Evolutionary conservation across 2,113 vertebrate species (phyloP), one percentile per base, ranked within the genome.

Genomic region (Lota lota): DNA sequence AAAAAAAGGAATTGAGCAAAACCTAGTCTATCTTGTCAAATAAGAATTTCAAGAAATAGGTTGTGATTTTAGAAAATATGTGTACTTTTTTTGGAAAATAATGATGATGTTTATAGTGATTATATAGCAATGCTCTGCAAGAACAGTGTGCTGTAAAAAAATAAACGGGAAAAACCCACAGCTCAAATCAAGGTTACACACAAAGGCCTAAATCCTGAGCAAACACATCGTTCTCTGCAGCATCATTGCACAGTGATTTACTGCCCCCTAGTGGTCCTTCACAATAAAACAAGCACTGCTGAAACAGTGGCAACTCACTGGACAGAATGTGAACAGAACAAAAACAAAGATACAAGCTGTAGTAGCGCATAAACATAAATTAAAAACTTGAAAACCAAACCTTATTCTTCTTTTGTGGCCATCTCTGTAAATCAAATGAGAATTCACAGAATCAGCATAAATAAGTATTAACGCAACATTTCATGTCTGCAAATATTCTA

Each of bases 221-320:
- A 59, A 67, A 76, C 64, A 63, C 66, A 60, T 78, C 67, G 40
- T 24, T 79, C 82, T 89, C 85, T 87, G 81, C 84, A 79, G 62
- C 50, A 69, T 18, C 28, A 83, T 86, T 80, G 54, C 56, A 81
- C 79, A 86, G 88, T 89, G 80, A 86, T 81, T 72, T 93, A 92
- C 89, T 93, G 92, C 92, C 91, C 86, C 88, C 91, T 90, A 85
- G 88, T 88, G 90, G 24, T 61, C 19, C 0, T 47, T 3, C 68
- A 53, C 21, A 67, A 18, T 14, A 21, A 61, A 14, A 14, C 40
- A 22, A 66, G 22, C 19, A 11, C 20, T 0, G 0, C 24, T 47
- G 2, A 68, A 72, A 76, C 10, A 12, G 22, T 6, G 15, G 22
- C 17, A 22, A 59, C 18, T 16, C n/a, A 24, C n/a, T n/a, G 20